These are phyloP conservation scores for Chelonia mydas DNA, from an alignment of 2,797 vertebrate species.

Conservation along the genomic window DNA sequence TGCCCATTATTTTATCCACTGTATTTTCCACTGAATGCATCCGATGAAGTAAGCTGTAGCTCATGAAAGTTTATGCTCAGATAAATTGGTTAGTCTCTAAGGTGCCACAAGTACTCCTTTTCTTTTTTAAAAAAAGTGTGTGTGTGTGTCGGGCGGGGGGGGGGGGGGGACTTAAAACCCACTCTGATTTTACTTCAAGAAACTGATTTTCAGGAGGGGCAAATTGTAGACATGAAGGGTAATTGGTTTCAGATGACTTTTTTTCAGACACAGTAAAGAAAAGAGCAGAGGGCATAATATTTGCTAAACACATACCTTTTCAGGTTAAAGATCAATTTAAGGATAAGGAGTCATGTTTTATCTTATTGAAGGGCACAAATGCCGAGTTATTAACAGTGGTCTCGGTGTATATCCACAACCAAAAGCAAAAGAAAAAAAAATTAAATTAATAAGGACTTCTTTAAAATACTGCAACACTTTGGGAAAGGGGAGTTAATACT, in stretches of 20 bases:
- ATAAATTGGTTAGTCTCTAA: too few species aligned
- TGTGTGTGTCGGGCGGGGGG: too few species aligned
- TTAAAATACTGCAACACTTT: background rate
- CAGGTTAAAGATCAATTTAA: background rate
- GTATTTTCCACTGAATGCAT: too few species aligned
- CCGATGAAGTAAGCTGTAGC: too few species aligned
- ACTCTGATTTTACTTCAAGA: too few species aligned
- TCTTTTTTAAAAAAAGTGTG: too few species aligned
- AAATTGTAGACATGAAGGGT: background rate
- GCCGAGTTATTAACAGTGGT: background rate
- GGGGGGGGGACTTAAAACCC: too few species aligned
- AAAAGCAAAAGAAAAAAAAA: background rate
- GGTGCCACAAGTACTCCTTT: too few species aligned
- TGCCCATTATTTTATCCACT: background rate
- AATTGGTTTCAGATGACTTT: background rate
- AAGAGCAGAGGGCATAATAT: background rate
- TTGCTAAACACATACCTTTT: background rate
- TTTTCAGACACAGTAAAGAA: background rate
- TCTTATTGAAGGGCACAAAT: background rate
- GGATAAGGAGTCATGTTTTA: background rate
- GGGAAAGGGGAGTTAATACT: background rate
- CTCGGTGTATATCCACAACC: background rate
- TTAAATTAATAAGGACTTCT: background rate
- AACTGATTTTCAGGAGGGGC: too few species aligned
- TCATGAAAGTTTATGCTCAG: too few species aligned